Base-by-base conservation (phyloP, 2,797 vertebrate species). In the Hipposideros larvatus region DNA sequence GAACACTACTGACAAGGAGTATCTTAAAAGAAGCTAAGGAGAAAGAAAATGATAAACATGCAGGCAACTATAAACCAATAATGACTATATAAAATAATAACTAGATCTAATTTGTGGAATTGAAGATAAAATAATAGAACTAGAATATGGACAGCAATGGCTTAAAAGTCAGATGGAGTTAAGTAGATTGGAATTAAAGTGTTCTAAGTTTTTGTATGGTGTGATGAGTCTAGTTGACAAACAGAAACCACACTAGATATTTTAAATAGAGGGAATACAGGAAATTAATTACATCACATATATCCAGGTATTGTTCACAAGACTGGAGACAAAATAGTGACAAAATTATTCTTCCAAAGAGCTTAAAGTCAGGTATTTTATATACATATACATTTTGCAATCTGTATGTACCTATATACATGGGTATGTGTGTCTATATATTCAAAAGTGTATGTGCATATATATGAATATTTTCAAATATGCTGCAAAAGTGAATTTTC, bases 121-220 rank as follows among this genome's bases (percentile, higher is more conserved):
- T 80, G 34, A 89, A 92, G 15, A 80, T 90, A 80, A 90, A 93
- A 77, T n/a, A 82, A 94, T 4, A 85, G 37, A 79, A 89, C 11
- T 37, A 84, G 34, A 74, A 66, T 46, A 80, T 9, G 46, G 26
- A 94, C n/a, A 61, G 37, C 28, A 83, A 87, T 10, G 41, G 18
- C 48, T 85, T 34, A 4, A 15, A 85, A 88, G 13, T 57, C 43
- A 55, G 87, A 37, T 84, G 15, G 19, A 59, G 48, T 91, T 74
- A 87, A n/a, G 21, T 7, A 74, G 41, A 80, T 10, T 68, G 26
- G 18, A 87, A 14, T 73, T 85, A 51, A 14, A 89, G 37, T 31
- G 63, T 53, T 92, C 28, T 70, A 43, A 82, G 7, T 88, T 82
- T 91, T 37, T 82, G 11, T 13, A 53, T 59, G 51, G 19, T 51